Percentiles rank a stretch among this genome's conserved stretches.
These are phyloP conservation scores for Proterorhinus semilunaris DNA, from an alignment of 2,113 vertebrate species.

Conservation along the genomic window DNA sequence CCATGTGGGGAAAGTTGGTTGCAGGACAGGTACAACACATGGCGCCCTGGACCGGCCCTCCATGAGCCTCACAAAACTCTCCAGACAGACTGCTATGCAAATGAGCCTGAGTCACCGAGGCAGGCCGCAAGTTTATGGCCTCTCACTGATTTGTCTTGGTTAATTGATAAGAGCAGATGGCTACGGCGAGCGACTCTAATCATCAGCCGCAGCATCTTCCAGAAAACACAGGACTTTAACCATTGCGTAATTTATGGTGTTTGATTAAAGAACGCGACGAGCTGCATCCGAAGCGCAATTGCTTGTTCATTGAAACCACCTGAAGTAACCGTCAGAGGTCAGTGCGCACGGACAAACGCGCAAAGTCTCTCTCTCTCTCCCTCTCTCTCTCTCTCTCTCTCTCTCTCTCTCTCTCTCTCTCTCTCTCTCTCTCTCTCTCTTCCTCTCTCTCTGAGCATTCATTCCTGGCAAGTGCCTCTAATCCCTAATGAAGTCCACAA, in stretches of 20 bases:
- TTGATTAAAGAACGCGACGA: slow-evolving; percentile 4
- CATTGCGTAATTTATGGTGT: background rate
- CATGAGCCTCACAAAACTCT: slow-evolving; percentile 2
- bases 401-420: too few relatives aligned
- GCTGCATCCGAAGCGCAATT: background rate
- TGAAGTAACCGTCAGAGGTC: slow-evolving; percentile 6
- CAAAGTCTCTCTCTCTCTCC: background rate
- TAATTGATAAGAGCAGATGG: slow-evolving; percentile 43
- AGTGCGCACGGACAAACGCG: slow-evolving; percentile 10
- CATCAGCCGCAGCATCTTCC: background rate
- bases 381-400: background rate
- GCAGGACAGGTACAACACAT: slow-evolving; percentile 36
- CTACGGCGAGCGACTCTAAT: slow-evolving; percentile 3
- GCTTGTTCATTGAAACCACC: slow-evolving; percentile 8
- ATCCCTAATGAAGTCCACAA: slow-evolving; percentile 30
- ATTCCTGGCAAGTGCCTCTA: slow-evolving; percentile 23
- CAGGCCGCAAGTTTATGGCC: slow-evolving; percentile 26
- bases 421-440: too few relatives aligned
- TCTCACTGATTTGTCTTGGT: slow-evolving; percentile 30
- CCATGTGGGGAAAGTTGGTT: background rate
- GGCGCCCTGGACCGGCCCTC: slow-evolving; percentile 9
- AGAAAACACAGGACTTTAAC: background rate
- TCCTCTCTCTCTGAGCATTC: slow-evolving; percentile 9
- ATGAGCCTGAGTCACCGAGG: slow-evolving; percentile 31
- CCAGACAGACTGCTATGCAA: slow-evolving; percentile 19